Conservation (phyloP, 2,113 vertebrate species). For the Pardalotus punctatus region DNA sequence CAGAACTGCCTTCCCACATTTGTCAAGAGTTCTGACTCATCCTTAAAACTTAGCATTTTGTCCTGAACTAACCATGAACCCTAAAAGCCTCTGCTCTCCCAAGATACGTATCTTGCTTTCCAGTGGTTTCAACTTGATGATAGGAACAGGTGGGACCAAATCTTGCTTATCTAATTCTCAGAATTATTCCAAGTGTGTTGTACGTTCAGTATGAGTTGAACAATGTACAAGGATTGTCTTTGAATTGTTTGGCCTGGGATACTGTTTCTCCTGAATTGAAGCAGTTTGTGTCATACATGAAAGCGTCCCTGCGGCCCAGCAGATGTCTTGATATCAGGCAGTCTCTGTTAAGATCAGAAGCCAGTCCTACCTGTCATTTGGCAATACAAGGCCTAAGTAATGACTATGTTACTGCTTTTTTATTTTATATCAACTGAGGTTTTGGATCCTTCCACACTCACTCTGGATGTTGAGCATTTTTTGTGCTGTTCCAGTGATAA, state of each 20-base stretch:
- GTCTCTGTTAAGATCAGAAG: background rate
- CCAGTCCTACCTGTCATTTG: background rate
- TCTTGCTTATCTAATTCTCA: background rate
- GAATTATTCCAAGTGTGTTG: background rate
- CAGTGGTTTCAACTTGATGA: background rate
- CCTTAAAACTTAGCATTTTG: background rate
- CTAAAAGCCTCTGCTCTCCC: background rate
- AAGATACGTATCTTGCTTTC: background rate
- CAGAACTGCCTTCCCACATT: background rate
- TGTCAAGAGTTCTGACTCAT: background rate
- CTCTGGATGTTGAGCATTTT: background rate
- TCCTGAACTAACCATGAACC: background rate
- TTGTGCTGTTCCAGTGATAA: background rate
- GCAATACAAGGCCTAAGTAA: background rate
- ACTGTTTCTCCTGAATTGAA: background rate
- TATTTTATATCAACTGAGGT: background rate
- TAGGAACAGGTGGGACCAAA: background rate
- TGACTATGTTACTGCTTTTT: background rate
- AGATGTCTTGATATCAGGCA: background rate
- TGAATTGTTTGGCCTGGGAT: background rate
- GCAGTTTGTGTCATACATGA: background rate
- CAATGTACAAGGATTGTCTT: background rate
- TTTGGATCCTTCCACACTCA: background rate
- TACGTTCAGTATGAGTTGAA: background rate
- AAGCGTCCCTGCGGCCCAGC: fast-evolving